A percentile compares a stretch with the other conserved stretches of the same genome.
Evolutionary conservation across 2,888 invertebrate species (phyloP).

Genomic region (Cosmorhoe ocellata): DNA sequence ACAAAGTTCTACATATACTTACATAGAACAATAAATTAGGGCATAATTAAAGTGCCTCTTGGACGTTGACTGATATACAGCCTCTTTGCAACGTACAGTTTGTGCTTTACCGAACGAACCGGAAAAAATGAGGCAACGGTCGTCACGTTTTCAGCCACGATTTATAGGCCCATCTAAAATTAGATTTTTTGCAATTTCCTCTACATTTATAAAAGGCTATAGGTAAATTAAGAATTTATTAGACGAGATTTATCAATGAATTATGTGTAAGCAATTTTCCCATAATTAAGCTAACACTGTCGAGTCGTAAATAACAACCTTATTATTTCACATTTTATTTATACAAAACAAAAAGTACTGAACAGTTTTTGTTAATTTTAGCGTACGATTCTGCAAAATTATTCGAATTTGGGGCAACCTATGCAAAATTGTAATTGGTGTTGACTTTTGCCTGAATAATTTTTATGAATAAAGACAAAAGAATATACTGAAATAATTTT

Average conservation of each 20-base stretch:
- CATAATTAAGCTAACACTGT: too few relatives aligned
- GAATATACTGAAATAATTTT: too few relatives aligned
- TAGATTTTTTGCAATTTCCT: constrained; percentile 31
- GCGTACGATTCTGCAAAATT: too few relatives aligned
- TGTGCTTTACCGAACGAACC: constrained; percentile 50
- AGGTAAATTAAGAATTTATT: constrained; percentile 11
- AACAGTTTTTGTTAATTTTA: too few relatives aligned
- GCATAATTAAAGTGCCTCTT: constrained; percentile 69
- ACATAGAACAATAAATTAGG: constrained; percentile 59
- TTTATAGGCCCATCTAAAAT: constrained; percentile 44
- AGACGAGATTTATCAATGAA: neutral
- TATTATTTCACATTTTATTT: too few relatives aligned
- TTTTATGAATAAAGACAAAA: too few relatives aligned
- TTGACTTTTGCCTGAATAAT: too few relatives aligned
- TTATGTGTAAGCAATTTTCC: too few relatives aligned
- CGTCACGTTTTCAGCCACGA: constrained; percentile 41
- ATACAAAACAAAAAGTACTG: too few relatives aligned
- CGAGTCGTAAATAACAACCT: too few relatives aligned
- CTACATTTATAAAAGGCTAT: constrained; percentile 10
- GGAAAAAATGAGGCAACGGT: constrained; percentile 57
- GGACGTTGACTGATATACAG: constrained; percentile 78
- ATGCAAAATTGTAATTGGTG: too few relatives aligned
- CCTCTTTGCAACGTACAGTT: constrained; percentile 57
- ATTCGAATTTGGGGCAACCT: too few relatives aligned
- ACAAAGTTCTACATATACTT: constrained; percentile 22